Evolutionary conservation across 2,113 vertebrate species (phyloP), one percentile per base, ranked within the genome.

Genomic region (Elgaria multicarinata): DNA sequence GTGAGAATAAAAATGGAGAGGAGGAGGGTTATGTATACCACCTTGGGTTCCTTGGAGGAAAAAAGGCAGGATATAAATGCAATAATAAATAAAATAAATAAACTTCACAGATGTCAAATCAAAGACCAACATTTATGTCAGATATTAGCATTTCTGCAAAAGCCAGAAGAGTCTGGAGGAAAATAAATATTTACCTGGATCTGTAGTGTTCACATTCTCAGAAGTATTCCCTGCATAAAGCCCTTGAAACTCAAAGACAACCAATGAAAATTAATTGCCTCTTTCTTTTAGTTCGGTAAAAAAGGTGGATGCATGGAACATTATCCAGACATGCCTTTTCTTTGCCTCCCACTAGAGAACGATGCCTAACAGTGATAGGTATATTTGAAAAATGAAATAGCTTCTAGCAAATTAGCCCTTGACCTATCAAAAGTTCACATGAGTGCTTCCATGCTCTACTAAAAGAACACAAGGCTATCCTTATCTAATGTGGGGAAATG

Each of bases 41-140:
- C n/a, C n/a, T n/a, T n/a, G n/a, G n/a, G n/a, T n/a, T n/a, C n/a
- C n/a, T n/a, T n/a, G n/a, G n/a, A n/a, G n/a, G n/a, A n/a, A n/a
- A n/a, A n/a, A n/a, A n/a, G n/a, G n/a, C n/a, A n/a, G n/a, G n/a
- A n/a, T n/a, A n/a, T n/a, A n/a, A n/a, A n/a, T n/a, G n/a, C n/a
- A n/a, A n/a, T n/a, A n/a, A n/a, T n/a, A n/a, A n/a, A n/a, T n/a
- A n/a, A n/a, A n/a, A n/a, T n/a, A n/a, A n/a, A n/a, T n/a, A n/a
- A n/a, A 86, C 87, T 82, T 93, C 86, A 88, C 87, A 92, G 92
- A 93, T 90, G 86, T 81, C 87, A 93, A 95, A 92, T 89, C 74
- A 93, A 92, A 95, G 89, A 94, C 91, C 91, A 93, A 94, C 79
- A 67, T 80, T 28, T 89, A 81, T 33, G 86, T 80, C 2, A 80